Evolutionary conservation across 2,797 vertebrate genomes (phyloP).

Genomic region (Cirrhinus mrigala): DNA sequence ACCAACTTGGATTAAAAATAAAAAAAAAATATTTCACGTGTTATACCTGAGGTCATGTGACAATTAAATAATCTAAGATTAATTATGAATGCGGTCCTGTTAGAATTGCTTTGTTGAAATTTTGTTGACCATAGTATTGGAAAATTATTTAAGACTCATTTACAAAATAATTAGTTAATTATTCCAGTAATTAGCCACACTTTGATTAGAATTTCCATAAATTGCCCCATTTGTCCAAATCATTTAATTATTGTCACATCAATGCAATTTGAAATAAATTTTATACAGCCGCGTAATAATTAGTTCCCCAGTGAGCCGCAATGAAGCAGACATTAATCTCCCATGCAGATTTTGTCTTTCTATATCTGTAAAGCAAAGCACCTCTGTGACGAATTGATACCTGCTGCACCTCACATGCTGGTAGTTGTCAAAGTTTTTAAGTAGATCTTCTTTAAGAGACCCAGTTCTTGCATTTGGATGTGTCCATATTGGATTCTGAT

Average conservation of each 20-base stretch:
- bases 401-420: neutral
- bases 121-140: constrained; percentile 28
- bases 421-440: neutral
- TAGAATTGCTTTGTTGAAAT: neutral
- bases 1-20: neutral
- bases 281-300: constrained; percentile 56
- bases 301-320: constrained; percentile 50
- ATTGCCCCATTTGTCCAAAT: constrained; percentile 58
- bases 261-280: constrained; percentile 54
- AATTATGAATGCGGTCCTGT: neutral
- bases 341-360: constrained; percentile 49
- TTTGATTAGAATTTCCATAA: constrained; percentile 52
- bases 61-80: neutral
- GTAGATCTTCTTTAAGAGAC: neutral
- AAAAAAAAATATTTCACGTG: neutral
- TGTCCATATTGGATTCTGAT: constrained; percentile 32
- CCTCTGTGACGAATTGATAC: constrained; percentile 30
- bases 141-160: constrained; percentile 32
- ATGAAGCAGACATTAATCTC: constrained; percentile 52
- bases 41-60: neutral
- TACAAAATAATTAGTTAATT: constrained; percentile 37
- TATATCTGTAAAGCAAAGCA: constrained; percentile 42
- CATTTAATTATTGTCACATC: constrained; percentile 61
- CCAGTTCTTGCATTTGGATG: constrained; percentile 16
- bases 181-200: constrained; percentile 49